Conservation (phyloP, 2,888 invertebrate species). For the Epirrhoe tristata region DNA sequence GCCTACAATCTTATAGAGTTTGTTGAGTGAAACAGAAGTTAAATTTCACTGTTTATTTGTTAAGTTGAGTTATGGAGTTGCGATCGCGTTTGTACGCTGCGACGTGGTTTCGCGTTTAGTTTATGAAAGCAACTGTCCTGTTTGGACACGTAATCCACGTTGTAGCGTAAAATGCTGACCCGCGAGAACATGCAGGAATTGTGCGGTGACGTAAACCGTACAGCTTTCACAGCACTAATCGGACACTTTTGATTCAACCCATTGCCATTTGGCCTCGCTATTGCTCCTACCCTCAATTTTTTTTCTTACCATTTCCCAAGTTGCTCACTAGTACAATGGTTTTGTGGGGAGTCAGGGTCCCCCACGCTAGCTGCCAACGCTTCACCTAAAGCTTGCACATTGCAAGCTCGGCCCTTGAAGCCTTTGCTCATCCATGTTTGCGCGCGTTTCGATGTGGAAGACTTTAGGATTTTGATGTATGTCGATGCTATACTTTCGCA, state of each 20-base stretch:
- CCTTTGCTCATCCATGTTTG: constrained; percentile 74
- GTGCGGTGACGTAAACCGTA: too few species aligned
- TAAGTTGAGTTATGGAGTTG: too few species aligned
- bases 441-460: constrained; percentile 61
- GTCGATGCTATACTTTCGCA: constrained; percentile 91
- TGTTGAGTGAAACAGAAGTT: too few species aligned
- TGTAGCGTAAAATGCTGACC: too few species aligned
- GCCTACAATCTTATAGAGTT: too few species aligned
- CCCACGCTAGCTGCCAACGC: constrained; percentile 68
- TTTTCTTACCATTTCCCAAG: constrained; percentile 65
- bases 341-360: constrained; percentile 63
- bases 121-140: too few species aligned
- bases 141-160: too few species aligned
- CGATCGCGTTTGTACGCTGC: too few species aligned
- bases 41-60: too few species aligned
- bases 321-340: constrained; percentile 59
- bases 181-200: too few species aligned
- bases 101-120: too few species aligned
- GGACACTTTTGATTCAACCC: background rate
- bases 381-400: constrained; percentile 78
- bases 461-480: constrained; percentile 89
- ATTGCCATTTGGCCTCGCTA: background rate
- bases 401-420: constrained; percentile 68
- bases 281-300: background rate
- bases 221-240: too few species aligned